Evolutionary conservation across 1,140 invertebrate genomes (phyloP).

Genomic region (Leptinotarsa undecemlineata): DNA sequence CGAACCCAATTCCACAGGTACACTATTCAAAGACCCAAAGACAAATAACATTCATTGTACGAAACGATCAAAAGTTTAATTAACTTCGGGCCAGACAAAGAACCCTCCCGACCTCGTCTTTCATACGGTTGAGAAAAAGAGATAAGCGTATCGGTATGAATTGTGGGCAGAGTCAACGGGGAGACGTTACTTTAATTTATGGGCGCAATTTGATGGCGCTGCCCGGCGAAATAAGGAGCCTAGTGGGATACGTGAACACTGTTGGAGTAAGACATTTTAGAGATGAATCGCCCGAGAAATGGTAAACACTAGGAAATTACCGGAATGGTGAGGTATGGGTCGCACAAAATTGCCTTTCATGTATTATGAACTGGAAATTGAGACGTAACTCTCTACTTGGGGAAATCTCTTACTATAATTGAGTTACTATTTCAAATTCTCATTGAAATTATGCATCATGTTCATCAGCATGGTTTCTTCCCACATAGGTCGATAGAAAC

Average conservation of each 20-base stretch:
- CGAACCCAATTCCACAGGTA: constrained; percentile 28
- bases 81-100: constrained; percentile 43
- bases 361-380: background rate
- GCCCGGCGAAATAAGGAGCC: constrained; percentile 43
- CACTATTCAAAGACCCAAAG: constrained; percentile 29
- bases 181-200: constrained; percentile 50
- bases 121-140: constrained; percentile 29
- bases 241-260: constrained; percentile 41
- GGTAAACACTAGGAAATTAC: constrained; percentile 45
- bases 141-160: constrained; percentile 42
- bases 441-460: too few species aligned
- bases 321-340: constrained; percentile 19
- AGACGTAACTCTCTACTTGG: background rate
- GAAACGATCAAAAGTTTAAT: constrained; percentile 50
- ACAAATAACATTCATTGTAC: constrained; percentile 41
- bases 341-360: constrained; percentile 1
- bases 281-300: constrained; percentile 42
- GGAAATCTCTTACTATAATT: background rate
- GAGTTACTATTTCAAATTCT: background rate
- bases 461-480: too few species aligned
- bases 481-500: too few species aligned
- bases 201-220: constrained; percentile 48
- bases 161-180: constrained; percentile 46
- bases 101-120: constrained; percentile 14
- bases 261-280: constrained; percentile 41